A percentile compares a stretch with the other conserved stretches of the same genome.
Conservation (phyloP, 2,797 vertebrate genomes). For the Arctocebus calabarensis region DNA sequence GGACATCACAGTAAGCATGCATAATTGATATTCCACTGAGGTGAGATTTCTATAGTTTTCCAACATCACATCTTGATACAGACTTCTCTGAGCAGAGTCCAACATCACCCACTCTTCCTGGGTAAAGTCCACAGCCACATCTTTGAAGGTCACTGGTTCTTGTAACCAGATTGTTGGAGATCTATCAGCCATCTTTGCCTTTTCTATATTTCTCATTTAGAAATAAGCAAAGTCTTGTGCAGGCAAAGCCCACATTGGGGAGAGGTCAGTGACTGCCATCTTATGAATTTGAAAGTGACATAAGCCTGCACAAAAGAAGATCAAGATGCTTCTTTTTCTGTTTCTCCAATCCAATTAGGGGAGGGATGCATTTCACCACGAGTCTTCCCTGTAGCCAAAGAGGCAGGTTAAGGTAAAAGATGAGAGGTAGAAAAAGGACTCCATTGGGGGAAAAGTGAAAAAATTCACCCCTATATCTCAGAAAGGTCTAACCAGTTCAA, state of each 20-base stretch:
- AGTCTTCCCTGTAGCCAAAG: conserved; percentile 14
- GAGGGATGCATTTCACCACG: background rate
- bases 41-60: conserved; percentile 68
- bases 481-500: background rate
- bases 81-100: conserved; percentile 50
- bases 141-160: conserved; percentile 55
- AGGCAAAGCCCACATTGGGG: background rate
- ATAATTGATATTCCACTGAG: conserved; percentile 15
- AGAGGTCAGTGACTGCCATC: background rate
- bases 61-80: conserved; percentile 61
- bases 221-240: background rate
- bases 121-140: conserved; percentile 66
- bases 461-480: background rate
- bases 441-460: background rate
- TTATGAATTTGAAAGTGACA: background rate
- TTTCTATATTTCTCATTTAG: background rate
- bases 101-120: conserved; percentile 61
- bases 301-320: background rate
- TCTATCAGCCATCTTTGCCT: background rate
- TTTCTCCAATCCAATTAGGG: background rate
- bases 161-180: conserved; percentile 7
- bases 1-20: background rate
- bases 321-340: background rate
- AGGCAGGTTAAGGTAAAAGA: conserved; percentile 42
- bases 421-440: background rate